Evolutionary conservation across 2,113 vertebrate species (phyloP), one percentile per base, ranked within the genome.

Genomic region (Bubalus kerabau): DNA sequence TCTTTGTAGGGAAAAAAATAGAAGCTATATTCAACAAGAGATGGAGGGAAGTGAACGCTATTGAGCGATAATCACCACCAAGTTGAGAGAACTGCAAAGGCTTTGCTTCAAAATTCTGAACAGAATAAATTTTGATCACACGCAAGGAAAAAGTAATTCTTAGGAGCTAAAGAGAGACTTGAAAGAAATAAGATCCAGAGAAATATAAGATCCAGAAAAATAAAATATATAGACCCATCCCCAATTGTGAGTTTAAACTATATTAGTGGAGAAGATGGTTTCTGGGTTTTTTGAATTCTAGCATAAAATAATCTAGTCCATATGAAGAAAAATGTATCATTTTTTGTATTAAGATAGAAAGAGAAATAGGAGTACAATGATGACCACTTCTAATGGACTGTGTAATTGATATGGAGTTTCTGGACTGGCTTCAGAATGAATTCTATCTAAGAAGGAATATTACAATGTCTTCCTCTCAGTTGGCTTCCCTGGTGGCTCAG

Each of bases 61-160:
- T 74, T 96, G 89, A 97, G 54, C 21, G 43, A 56, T 93, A 90
- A 96, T 87, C 84, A 95, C 91, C 59, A 90, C 46, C 57, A 64
- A 97, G 87, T 90, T 90, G 87, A 93, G 94, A 78, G 93, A 98
- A 97, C 95, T 94, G 97, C 85, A 97, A 92, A 95, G 95, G 96
- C 93, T 96, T 84, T 82, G 94, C 97, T 91, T 97, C 97, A 98
- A 94, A 98, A 94, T 98, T 93, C 97, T 98, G 92, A 97, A 80
- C 87, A 1, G 2, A 98, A 98, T 97, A 95, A 98, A 95, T 98
- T 98, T 98, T 98, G 97, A 98, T 98, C 98, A 98, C 95, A 97
- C 90, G 93, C 97, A 98, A 97, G 95, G 43, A 23, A 56, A 96
- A 87, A 90, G 91, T 98, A 36, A 32, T 98, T 98, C 83, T 93